Evolutionary conservation across 2,113 vertebrate genomes (phyloP), one percentile per base, ranked within the genome.

Genomic region (Hymenochirus boettgeri): DNA sequence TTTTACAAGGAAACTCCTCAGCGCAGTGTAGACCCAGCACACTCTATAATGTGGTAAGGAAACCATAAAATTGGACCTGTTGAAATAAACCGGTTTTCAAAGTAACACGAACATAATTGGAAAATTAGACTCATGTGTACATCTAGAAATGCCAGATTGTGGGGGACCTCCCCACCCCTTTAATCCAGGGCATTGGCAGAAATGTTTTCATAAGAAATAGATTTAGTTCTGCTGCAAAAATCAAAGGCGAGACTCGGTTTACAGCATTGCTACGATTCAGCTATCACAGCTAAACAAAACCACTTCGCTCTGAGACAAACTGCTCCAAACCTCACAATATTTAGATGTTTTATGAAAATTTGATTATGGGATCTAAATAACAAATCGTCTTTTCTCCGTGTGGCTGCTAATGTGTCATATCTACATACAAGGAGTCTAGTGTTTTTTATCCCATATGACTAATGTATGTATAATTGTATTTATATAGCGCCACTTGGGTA

Each of bases 31-130:
- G 64, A 27, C 45, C 55, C 55, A 23, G 64, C 55, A 66, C 55
- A 66, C 64, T 66, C 64, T 66, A 66, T 66, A 66, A 66, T 66
- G 58, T 66, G 64, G 55, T 39, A 66, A 66, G 64, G 64, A 66
- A 66, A 46, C 64, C 64, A 37, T 66, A 66, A 66, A 66, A 66
- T 66, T 66, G 54, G 45, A 66, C 64, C 58, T 66, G 64, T 66
- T 66, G 64, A 66, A 66, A 66, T 66, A 66, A 58, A 66, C 55
- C 64, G 37, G 64, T 66, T 66, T 66, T 66, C 64, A 66, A 66
- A 66, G 64, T 66, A 66, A 66, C 64, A 66, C 64, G 45, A 39
- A 66, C 64, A 42, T 66, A 66, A 66, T 66, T 66, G 64, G 55
- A 66, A 66, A 58, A 66, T 66, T 58, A 66, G 64, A 66, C 64